Conservation (phyloP, 2,113 vertebrate genomes). For the Cygnus atratus region DNA sequence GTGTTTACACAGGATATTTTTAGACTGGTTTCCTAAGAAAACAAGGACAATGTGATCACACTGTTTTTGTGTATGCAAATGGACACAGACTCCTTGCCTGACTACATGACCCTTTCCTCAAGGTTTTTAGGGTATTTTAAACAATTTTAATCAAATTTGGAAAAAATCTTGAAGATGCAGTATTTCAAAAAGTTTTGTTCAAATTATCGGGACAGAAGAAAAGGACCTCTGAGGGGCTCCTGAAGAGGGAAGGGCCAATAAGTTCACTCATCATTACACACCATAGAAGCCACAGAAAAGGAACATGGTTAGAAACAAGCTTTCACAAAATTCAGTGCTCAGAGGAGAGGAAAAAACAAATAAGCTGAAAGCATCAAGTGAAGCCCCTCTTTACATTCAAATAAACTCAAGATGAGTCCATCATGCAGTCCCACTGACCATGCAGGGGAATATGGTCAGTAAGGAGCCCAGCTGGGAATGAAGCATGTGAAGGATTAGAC, state of each 20-base stretch:
- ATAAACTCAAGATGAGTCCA: neutral
- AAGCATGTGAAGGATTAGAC: neutral
- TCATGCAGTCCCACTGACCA: neutral
- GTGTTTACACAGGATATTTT: constrained; percentile 60
- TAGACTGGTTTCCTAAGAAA: constrained; percentile 57
- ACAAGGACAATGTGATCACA: neutral
- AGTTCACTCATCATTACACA: neutral
- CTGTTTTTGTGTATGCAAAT: neutral
- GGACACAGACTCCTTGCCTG: neutral
- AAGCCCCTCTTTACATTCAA: neutral
- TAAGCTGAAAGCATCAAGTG: neutral
- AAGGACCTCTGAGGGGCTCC: fast-evolving
- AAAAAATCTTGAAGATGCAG: fast-evolving
- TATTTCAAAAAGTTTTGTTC: neutral
- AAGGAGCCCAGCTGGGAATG: neutral
- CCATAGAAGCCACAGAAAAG: neutral
- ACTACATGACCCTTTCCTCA: neutral
- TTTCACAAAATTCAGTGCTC: neutral
- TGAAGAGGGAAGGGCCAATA: neutral
- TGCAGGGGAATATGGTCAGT: neutral
- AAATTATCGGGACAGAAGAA: neutral
- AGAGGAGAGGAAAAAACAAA: neutral
- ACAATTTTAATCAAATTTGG: neutral
- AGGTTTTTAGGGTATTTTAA: neutral
- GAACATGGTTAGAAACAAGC: neutral